Percentiles rank a stretch among this genome's conserved stretches.
phyloP scores from a whole-genome alignment of 2,888 invertebrate genomes.

The Colletes collaris region DNA sequence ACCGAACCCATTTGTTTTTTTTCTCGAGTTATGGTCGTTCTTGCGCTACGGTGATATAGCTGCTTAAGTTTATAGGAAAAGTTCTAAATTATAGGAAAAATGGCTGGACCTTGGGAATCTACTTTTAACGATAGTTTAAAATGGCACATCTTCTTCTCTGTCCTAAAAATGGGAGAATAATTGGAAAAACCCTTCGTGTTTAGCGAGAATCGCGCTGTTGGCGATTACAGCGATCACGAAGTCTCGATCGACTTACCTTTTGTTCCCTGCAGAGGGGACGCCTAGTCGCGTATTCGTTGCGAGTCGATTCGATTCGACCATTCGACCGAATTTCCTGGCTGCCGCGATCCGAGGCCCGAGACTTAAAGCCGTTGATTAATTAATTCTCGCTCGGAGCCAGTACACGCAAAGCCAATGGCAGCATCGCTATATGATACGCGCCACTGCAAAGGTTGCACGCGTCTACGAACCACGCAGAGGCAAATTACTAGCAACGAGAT shows the following conservation, averaged over 20 bases:
- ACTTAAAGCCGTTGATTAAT: constrained; percentile 18
- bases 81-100: no score
- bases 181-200: constrained; percentile 36
- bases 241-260: constrained; percentile 27
- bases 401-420: not conserved
- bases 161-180: constrained; percentile 25
- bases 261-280: constrained; percentile 23
- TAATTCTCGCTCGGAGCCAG: constrained; percentile 5
- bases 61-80: no score
- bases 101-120: no score
- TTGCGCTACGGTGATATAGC: no score
- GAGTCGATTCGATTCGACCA: constrained; percentile 3
- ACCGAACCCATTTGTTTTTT: no score
- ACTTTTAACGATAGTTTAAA: not conserved
- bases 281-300: constrained; percentile 3
- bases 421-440: not conserved
- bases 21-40: no score
- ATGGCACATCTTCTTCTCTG: not conserved
- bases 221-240: not conserved
- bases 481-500: no score
- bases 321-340: not conserved
- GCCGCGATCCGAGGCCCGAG: not conserved
- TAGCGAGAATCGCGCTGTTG: not conserved
- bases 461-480: no score
- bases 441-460: not conserved